Conservation (phyloP, 2,113 vertebrate species). For the Anseranas semipalmata region DNA sequence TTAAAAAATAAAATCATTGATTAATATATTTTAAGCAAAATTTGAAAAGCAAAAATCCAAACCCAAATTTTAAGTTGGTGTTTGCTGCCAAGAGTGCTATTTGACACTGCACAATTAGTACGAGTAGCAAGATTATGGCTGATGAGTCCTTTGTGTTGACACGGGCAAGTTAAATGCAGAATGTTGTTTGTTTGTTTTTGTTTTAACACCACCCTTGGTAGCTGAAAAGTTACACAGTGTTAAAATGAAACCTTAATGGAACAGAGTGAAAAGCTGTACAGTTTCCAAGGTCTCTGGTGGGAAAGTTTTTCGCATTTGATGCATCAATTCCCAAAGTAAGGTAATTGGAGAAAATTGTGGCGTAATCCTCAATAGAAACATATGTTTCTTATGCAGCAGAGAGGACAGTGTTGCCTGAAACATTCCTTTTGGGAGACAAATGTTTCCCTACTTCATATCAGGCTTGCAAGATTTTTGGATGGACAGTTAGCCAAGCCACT, state of each 20-base stretch:
- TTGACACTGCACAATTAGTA: background rate
- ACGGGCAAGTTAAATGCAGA: conserved; percentile 13
- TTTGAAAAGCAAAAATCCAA: background rate
- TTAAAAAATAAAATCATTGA: conserved; percentile 9
- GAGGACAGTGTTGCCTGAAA: background rate
- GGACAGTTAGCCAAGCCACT: background rate
- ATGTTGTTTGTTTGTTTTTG: background rate
- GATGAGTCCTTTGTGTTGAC: conserved; percentile 23
- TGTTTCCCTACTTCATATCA: rapidly evolving
- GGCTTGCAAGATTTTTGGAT: background rate
- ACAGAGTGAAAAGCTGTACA: conserved; percentile 56
- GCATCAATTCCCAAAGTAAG: conserved; percentile 40
- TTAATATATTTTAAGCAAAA: background rate
- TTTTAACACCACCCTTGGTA: conserved; percentile 55
- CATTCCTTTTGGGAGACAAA: background rate
- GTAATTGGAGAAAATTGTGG: conserved; percentile 40
- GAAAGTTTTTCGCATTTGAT: conserved; percentile 37
- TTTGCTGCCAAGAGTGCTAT: background rate
- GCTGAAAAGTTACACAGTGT: conserved; percentile 10
- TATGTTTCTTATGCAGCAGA: background rate
- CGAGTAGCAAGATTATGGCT: background rate
- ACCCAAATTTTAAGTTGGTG: background rate
- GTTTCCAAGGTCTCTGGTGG: conserved; percentile 64
- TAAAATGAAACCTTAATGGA: conserved; percentile 70
- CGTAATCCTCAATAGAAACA: conserved; percentile 34